A percentile compares a stretch with the other conserved stretches of the same genome.
Conservation (phyloP, 2,113 vertebrate species). For the Mastomys coucha region DNA sequence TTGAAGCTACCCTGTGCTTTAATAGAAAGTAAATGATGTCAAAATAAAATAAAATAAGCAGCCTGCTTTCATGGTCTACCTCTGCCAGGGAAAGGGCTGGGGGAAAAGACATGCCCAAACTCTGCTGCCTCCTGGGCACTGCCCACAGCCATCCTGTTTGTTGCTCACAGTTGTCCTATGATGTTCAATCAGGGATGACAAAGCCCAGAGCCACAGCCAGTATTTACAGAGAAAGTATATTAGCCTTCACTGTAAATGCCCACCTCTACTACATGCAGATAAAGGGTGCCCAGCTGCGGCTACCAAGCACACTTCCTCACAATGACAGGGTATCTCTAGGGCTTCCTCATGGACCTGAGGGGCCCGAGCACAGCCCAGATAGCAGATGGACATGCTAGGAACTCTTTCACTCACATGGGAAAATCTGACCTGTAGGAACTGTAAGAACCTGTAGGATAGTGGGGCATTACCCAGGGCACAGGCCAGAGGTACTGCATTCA, state of each 20-base stretch:
- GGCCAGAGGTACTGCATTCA: neutral
- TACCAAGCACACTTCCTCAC: neutral
- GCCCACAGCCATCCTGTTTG: neutral
- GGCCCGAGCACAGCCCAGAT: accelerated
- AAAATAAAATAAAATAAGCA: neutral
- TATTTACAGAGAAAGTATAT: neutral
- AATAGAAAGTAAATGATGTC: too few relatives aligned
- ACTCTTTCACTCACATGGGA: neutral
- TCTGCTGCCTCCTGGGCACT: accelerated
- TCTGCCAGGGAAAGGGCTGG: neutral
- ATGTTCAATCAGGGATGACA: neutral
- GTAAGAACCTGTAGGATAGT: too few relatives aligned
- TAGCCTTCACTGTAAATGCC: neutral
- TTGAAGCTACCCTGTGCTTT: neutral
- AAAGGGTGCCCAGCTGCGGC: neutral
- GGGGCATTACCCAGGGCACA: neutral
- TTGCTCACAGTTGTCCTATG: too few relatives aligned
- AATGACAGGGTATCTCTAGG: neutral
- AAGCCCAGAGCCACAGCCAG: neutral
- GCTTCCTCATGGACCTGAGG: neutral
- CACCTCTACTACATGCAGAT: neutral
- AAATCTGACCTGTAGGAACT: neutral
- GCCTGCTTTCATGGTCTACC: neutral
- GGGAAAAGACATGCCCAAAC: neutral
- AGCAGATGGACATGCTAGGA: neutral